Percentiles rank a stretch among this genome's conserved stretches.
Conservation (phyloP, 2,113 vertebrate species). For the Pseudopodoces humilis region DNA sequence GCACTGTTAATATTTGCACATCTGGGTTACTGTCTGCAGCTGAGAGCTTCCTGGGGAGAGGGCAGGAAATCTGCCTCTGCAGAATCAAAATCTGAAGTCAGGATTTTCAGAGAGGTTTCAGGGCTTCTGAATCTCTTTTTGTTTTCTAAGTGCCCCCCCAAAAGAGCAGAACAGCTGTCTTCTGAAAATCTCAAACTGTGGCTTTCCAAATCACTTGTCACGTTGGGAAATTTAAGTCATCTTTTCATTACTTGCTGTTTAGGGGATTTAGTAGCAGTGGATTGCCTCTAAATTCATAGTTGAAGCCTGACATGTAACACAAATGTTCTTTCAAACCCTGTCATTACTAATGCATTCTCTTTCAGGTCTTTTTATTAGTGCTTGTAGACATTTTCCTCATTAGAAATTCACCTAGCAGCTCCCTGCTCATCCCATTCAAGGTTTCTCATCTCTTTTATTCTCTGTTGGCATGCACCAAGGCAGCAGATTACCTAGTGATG, state of each 20-base stretch:
- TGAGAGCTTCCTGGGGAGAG: neutral
- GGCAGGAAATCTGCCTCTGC: neutral
- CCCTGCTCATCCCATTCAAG: constrained; percentile 32
- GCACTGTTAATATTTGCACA: neutral
- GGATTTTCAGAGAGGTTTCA: neutral
- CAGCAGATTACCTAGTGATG: constrained; percentile 34
- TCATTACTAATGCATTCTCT: constrained; percentile 57
- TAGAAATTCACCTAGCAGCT: constrained; percentile 58
- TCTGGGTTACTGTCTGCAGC: neutral
- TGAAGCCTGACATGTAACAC: constrained; percentile 35
- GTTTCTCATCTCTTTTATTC: constrained; percentile 56
- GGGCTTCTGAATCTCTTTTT: neutral
- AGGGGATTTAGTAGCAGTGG: constrained; percentile 30
- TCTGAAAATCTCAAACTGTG: neutral
- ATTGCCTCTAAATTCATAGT: constrained; percentile 41
- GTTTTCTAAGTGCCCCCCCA: neutral
- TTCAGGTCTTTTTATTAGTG: constrained; percentile 46
- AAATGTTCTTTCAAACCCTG: constrained; percentile 55
- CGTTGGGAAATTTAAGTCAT: constrained; percentile 30
- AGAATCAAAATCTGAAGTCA: neutral
- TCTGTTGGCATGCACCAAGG: neutral
- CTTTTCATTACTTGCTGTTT: constrained; percentile 57
- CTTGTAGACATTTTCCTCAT: constrained; percentile 50
- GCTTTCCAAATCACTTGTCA: constrained; percentile 46
- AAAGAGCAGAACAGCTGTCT: constrained; percentile 1